Base-by-base conservation (phyloP, 2,888 invertebrate genomes). In the Hipparchia sbordonii region DNA sequence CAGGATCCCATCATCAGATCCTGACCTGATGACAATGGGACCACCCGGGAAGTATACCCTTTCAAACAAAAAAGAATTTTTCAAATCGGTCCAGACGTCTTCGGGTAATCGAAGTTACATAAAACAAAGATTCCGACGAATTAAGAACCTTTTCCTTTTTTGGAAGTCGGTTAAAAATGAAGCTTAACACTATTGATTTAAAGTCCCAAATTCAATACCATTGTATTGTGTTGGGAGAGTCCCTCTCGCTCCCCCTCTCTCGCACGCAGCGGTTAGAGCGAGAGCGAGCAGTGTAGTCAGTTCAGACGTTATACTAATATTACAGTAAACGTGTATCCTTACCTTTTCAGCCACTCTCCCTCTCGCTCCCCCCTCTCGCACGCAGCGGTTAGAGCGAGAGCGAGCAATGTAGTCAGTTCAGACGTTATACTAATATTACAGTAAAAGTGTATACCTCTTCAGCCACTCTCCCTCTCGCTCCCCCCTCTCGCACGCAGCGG, bases 231-330 rank as follows among this genome's bases (percentile, higher is more conserved):
- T 23, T 23, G 23, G 1, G 23, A 23, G 23, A 23, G 23, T 7
- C 65, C 60, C 1, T 51, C 59, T 9, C 52, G 23, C n/a, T 51
- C 61, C 7, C 67, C 71, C 39, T 23, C 56, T 72, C 61, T 67
- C 74, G 13, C 12, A 73, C 71, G 72, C 80, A 62, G 77, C 74
- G 0, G 81, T 77, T 52, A 89, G 13, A 0, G 82, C 81, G 8
- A 79, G 63, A 0, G 89, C 89, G 8, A 83, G 80, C 1, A 89
- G 69, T 51, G 84, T 82, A 1, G 84, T 77, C n/a, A 84, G 39
- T 33, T 81, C 80, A 0, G 74, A 52, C 45, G 77, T 70, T 80
- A 77, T 0, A 86, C 54, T 23, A 23, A 23, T 23, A 5, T 39
- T 39, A 23, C 23, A 23, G 23, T 23, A 23, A 23, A 52, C 2